Evolutionary conservation across 2,797 vertebrate species (phyloP), one percentile per base, ranked within the genome.

Genomic region (Neosalanx taihuensis): DNA sequence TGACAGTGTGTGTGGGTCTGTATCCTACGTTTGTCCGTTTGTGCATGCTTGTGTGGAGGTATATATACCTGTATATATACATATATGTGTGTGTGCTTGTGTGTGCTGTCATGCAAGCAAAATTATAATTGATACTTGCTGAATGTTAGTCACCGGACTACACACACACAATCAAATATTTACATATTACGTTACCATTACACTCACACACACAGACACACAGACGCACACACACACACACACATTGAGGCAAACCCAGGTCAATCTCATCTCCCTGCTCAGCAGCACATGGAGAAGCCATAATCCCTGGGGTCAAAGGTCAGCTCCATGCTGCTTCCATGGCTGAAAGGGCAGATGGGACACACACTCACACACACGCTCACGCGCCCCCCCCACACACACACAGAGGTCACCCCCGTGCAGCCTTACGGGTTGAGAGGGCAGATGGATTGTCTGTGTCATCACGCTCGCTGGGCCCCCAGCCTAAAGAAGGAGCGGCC

Each of bases 291-390:
- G 87, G 84, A 85, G 78, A 81, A 86, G 74, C 76, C 79, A 76
- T 91, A 92, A 90, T 93, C 90, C 83, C 84, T 80, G 80, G 82
- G 90, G 90, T 92, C 90, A 90, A 84, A 91, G 92, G 89, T 93
- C 84, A 85, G 78, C 58, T 76, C 84, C 86, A 85, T 83, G 89
- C 87, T 86, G 84, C 81, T 89, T 80, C 84, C 79, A 79, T 79
- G 81, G 78, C 80, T 91, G 83, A 89, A 83, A 86, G 86, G 89
- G 90, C 91, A 92, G 90, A 91, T 92, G 89, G 89, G 89, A 88
- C 81, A 86, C 82, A 74, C 78, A 75, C 69, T 57, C 72, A 33
- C 60, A 31, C 72, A 58, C 67, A 49, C 67, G 58, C 64, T 20
- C 53, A 65, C 49, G 23, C n/a, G n/a, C n/a, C 61, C 51, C 41